Evolutionary conservation across 2,113 vertebrate species (phyloP).

Genomic region (Smithornis capensis): DNA sequence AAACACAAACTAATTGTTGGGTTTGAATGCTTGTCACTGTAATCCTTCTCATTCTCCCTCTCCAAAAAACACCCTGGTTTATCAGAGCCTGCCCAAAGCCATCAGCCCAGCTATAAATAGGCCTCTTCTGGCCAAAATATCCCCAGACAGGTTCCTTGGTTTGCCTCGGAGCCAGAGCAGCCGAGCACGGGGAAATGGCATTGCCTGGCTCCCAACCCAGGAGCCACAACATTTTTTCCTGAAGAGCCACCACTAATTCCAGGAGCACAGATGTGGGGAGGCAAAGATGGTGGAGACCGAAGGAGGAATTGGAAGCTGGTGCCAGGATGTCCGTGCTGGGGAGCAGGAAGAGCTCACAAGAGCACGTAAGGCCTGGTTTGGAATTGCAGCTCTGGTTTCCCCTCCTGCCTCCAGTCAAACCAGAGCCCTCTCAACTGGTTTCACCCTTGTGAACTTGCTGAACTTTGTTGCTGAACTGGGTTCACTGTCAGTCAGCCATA

Average conservation of each 20-base stretch:
- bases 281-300: neutral
- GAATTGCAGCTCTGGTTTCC: neutral
- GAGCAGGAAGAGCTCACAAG: neutral
- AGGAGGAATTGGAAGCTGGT: neutral
- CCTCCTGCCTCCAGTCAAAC: neutral
- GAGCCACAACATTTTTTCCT: constrained; percentile 50
- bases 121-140: neutral
- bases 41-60: constrained; percentile 35
- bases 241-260: constrained; percentile 5
- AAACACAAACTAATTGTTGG: constrained; percentile 56
- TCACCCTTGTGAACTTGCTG: neutral
- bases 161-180: constrained; percentile 29
- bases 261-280: neutral
- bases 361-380: neutral
- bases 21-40: constrained; percentile 45
- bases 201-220: neutral
- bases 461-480: neutral
- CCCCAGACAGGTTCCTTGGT: constrained; percentile 56
- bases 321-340: neutral
- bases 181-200: constrained; percentile 8
- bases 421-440: neutral
- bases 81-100: constrained; percentile 18
- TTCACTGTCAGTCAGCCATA: rapidly evolving
- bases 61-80: constrained; percentile 34
- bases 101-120: constrained; percentile 49